Conservation (phyloP, 2,113 vertebrate genomes). For the Speoplatyrhinus poulsoni region DNA sequence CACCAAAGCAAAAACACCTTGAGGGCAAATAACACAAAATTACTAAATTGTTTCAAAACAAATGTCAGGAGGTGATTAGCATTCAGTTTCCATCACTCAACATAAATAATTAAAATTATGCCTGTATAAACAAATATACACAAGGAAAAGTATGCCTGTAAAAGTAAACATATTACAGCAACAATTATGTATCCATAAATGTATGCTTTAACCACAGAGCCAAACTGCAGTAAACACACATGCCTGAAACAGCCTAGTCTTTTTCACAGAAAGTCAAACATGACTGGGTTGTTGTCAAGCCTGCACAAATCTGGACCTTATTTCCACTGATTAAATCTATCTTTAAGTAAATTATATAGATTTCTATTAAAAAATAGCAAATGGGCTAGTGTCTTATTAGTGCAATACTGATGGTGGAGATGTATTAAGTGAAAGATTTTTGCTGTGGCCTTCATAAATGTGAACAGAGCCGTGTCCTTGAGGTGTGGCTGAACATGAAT, state of each 20-base stretch:
- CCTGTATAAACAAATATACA: slow-evolving; percentile 9
- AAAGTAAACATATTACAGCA: slow-evolving; percentile 39
- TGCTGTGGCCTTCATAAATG: slow-evolving; percentile 39
- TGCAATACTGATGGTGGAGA: slow-evolving; percentile 16
- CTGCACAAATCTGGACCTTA: not conserved
- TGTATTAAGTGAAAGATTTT: slow-evolving; percentile 21
- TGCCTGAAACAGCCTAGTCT: slow-evolving; percentile 32
- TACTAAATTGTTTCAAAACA: not conserved
- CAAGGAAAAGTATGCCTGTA: slow-evolving; percentile 16
- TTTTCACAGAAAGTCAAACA: slow-evolving; percentile 39
- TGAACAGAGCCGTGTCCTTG: slow-evolving; percentile 58
- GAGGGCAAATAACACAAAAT: not conserved
- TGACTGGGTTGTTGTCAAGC: no score
- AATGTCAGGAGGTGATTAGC: slow-evolving; percentile 44
- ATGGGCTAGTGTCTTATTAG: not conserved
- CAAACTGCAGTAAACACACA: slow-evolving; percentile 18
- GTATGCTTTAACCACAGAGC: slow-evolving; percentile 44
- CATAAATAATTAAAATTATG: slow-evolving; percentile 11
- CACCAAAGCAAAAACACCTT: not conserved
- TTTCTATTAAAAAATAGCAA: slow-evolving; percentile 28
- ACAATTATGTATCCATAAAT: slow-evolving; percentile 44
- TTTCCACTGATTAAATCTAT: slow-evolving; percentile 22
- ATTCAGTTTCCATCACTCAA: slow-evolving; percentile 35
- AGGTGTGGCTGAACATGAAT: slow-evolving; percentile 59
- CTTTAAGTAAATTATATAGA: slow-evolving; percentile 13